Evolutionary conservation across 2,888 invertebrate genomes (phyloP), one percentile per base, ranked within the genome.

Genomic region (Boloria euphrosyne): DNA sequence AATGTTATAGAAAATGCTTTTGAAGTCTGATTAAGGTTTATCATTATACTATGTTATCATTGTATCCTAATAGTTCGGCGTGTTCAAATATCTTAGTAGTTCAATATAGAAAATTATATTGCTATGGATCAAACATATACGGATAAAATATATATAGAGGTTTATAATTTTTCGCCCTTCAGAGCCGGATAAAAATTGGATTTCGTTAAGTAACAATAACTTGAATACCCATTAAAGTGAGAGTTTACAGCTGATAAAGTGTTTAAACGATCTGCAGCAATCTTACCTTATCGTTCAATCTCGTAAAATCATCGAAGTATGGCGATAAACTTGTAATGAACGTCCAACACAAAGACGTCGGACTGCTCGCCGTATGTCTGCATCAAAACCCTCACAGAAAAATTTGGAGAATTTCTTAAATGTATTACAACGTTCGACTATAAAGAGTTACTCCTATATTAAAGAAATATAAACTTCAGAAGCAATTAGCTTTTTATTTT

Each of bases 281-380:
- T 68, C 51, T 18, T 50, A 52, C 17, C n/a, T 16, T 52, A 62
- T 55, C 60, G 46, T 54, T 57, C 17, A 62, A 69, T 68, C 65
- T 66, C 62, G 47, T 60, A 59, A 63, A 63, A 51, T 43, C 51
- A 18, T 60, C 31, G 58, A 55, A 38, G 17, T n/a, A 54, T 57
- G 55, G 60, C 17, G 63, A 61, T 69, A 69, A 69, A 54, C 57
- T 61, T 17, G 18, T 61, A 43, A 62, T 62, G 43, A 46, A n/a
- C 44, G 22, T n/a, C n/a, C 44, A 18, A 55, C 27, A 57, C 44
- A 46, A 57, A 57, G 57, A 27, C 53, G 4, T 38, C 46, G 57
- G 46, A 57, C 57, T 27, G n/a, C 31, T 38, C 4, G 46, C 46
- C 10, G 14, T 14, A 4, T 18, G 17, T 2, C 17, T 13, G 43